Percentiles rank a stretch among this genome's conserved stretches.
Evolutionary conservation across 2,888 invertebrate genomes (phyloP).

Genomic region (Azorinus chamasolen): DNA sequence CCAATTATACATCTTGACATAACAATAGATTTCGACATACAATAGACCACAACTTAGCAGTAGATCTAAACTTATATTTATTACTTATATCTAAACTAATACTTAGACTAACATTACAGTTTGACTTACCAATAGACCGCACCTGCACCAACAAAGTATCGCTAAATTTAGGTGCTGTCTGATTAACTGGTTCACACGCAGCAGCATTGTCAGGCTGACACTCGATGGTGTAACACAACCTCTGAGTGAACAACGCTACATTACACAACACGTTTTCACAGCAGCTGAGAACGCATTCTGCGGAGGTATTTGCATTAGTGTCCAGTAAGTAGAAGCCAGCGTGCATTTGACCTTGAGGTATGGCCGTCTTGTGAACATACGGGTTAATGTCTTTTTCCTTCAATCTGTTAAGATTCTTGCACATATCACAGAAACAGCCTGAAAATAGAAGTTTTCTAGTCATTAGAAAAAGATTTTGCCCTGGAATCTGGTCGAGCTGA

Average conservation of each 20-base stretch:
- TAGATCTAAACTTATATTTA: too few species aligned
- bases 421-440: constrained; percentile 28
- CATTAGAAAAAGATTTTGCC: too few species aligned
- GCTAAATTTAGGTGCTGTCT: constrained; percentile 16
- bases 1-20: too few species aligned
- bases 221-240: constrained; percentile 49
- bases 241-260: constrained; percentile 53
- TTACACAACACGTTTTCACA: constrained; percentile 55
- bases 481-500: too few species aligned
- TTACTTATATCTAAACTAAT: too few species aligned
- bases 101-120: too few species aligned
- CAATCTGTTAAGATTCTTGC: constrained; percentile 7
- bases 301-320: constrained; percentile 14
- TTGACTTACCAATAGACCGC: constrained; percentile 44
- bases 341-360: constrained; percentile 31
- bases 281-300: constrained; percentile 48
- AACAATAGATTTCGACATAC: too few species aligned
- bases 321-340: constrained; percentile 48
- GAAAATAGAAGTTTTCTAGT: too few species aligned
- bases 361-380: constrained; percentile 18
- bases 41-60: too few species aligned
- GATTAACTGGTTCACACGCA: constrained; percentile 29
- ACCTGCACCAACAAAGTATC: constrained; percentile 47
- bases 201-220: constrained; percentile 23
- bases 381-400: constrained; percentile 9